Evolutionary conservation across 1,140 invertebrate genomes (phyloP), one percentile per base, ranked within the genome.

Genomic region (Drosophila nigrodunni): DNA sequence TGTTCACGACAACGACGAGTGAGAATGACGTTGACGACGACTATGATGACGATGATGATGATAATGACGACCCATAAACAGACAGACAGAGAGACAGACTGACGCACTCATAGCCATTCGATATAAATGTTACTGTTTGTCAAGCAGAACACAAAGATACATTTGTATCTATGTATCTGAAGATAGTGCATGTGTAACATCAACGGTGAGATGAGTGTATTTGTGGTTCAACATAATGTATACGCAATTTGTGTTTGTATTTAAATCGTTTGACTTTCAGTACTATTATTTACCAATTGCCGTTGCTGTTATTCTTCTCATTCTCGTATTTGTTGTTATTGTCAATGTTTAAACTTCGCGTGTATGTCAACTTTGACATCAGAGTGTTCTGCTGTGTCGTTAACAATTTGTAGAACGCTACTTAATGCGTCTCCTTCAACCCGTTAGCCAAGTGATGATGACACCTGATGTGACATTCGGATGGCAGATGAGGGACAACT

Each of bases 311-410:
- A 6, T 30, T 30, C 25, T 30, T 30, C 4, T 30, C 6, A 6
- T 5, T 30, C 25, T 5, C 6, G 25, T 50, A 70, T 57, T 25
- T 49, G 25, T 57, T 66, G 11, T 39, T 67, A 39, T 54, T 59
- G 44, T 47, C 44, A 7, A 47, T 47, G 62, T 68, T 71, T 52
- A 15, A 13, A 41, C 52, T 21, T 9, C 55, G 46, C 44, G 43
- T 60, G 68, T 59, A 41, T 82, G 75, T 86, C 78, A 76, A 47
- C 82, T 81, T 57, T 74, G 82, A 86, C 82, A 78, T 86, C 18
- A 21, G 18, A 21, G 67, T 86, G 64, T 67, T 78, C 55, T 43
- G 59, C 61, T 25, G 15, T 78, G 71, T 65, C 66, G 71, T 50
- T 74, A 47, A 46, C 67, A 70, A 62, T 69, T 73, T 59, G 68